Evolutionary conservation across 1,140 invertebrate species (phyloP).

Genomic region (Lasioglossum albipes): DNA sequence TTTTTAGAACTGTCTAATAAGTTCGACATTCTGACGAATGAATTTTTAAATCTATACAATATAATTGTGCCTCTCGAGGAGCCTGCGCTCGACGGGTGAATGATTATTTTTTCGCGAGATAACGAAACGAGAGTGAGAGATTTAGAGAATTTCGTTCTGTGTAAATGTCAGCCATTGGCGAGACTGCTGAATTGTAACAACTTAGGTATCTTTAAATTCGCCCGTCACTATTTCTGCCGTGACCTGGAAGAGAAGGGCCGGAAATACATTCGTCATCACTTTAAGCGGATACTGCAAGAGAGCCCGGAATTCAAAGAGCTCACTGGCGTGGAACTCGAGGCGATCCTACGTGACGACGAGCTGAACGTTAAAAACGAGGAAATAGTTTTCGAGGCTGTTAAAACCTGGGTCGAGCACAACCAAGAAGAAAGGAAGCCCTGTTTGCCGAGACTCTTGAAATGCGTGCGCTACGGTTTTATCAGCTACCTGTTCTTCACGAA

Average conservation of each 20-base stretch:
- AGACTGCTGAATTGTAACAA: conserved; percentile 17
- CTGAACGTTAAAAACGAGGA: conserved; percentile 87
- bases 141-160: background rate
- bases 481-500: conserved; percentile 83
- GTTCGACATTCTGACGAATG: too few species aligned
- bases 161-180: background rate
- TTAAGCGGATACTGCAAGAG: conserved; percentile 84
- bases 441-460: conserved; percentile 83
- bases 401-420: conserved; percentile 83
- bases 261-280: conserved; percentile 86
- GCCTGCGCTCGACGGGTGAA: background rate
- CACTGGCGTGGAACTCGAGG: conserved; percentile 84
- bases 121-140: background rate
- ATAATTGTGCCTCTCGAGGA: too few species aligned
- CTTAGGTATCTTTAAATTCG: conserved; percentile 85
- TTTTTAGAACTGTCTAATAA: too few species aligned
- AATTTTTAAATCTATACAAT: too few species aligned
- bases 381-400: conserved; percentile 84
- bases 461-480: conserved; percentile 85
- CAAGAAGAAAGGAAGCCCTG: conserved; percentile 78
- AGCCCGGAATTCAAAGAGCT: conserved; percentile 88
- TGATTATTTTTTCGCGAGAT: background rate
- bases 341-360: conserved; percentile 87
- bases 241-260: conserved; percentile 86
- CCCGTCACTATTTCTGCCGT: conserved; percentile 85